These are phyloP conservation scores for Neolamprologus fasciatus DNA, from an alignment of 2,113 vertebrate genomes.

Conservation along the genomic window DNA sequence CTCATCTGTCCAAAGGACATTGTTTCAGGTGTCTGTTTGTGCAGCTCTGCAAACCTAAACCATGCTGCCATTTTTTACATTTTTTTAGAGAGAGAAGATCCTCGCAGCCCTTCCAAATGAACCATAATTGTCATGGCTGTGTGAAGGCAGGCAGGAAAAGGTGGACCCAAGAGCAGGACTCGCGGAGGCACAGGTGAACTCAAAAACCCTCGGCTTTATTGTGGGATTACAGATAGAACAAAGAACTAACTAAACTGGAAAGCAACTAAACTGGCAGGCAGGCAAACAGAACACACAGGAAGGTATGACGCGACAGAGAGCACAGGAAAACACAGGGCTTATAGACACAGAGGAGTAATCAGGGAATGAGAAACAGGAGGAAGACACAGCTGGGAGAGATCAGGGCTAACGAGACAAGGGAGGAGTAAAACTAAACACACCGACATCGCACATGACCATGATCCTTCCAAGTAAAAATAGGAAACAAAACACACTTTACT, in stretches of 20 bases:
- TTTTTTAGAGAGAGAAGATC: not conserved
- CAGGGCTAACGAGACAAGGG: not conserved
- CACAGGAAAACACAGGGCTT: not conserved
- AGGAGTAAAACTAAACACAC: not conserved
- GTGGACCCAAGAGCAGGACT: not conserved
- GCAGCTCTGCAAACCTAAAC: not conserved
- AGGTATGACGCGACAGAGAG: rapidly evolving
- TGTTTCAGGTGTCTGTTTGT: not conserved
- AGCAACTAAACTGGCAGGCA: not conserved
- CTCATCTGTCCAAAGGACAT: not conserved
- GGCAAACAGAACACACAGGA: not conserved
- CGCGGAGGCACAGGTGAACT: not conserved
- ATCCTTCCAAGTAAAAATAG: not conserved
- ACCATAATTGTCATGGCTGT: not conserved
- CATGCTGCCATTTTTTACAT: rapidly evolving
- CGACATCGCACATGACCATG: rapidly evolving
- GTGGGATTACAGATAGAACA: not conserved
- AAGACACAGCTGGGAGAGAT: not conserved
- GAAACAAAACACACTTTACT: not conserved
- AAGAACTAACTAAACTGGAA: not conserved
- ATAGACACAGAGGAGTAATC: not conserved
- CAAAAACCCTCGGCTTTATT: not conserved
- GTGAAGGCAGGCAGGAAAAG: not conserved
- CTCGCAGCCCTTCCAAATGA: rapidly evolving
- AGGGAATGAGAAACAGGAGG: not conserved